phyloP scores from a whole-genome alignment of 2,113 vertebrate genomes.

The Rousettus leschenaultii region DNA sequence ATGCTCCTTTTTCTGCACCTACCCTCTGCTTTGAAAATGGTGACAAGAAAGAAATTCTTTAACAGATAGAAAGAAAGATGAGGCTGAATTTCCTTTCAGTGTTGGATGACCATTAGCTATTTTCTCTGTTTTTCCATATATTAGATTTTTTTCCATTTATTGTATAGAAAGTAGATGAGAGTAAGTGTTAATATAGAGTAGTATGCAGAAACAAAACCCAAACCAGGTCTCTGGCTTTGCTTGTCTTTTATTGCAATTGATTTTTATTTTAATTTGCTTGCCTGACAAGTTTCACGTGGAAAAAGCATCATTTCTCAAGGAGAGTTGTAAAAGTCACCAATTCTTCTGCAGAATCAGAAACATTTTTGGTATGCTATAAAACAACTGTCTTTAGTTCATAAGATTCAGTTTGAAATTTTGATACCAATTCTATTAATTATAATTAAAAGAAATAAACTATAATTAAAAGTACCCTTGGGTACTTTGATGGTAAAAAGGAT shows the following conservation, averaged over 20 bases:
- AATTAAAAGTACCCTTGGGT: background rate
- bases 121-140: background rate
- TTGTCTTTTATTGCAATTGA: background rate
- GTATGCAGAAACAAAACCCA: background rate
- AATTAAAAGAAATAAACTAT: background rate
- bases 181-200: background rate
- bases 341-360: background rate
- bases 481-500: background rate
- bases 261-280: background rate
- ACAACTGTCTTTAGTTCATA: background rate
- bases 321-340: background rate
- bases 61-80: background rate
- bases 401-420: background rate
- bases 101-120: background rate
- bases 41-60: conserved; percentile 1
- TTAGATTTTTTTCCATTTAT: background rate
- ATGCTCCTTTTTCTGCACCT: background rate
- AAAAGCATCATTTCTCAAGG: background rate
- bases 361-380: background rate
- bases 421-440: background rate
- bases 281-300: conserved; percentile 18
- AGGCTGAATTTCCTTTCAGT: conserved; percentile 22
- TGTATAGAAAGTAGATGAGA: background rate
- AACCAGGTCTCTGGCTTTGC: background rate
- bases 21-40: conserved; percentile 35